phyloP scores from a whole-genome alignment of 2,113 vertebrate species.

The Pseudopodoces humilis region DNA sequence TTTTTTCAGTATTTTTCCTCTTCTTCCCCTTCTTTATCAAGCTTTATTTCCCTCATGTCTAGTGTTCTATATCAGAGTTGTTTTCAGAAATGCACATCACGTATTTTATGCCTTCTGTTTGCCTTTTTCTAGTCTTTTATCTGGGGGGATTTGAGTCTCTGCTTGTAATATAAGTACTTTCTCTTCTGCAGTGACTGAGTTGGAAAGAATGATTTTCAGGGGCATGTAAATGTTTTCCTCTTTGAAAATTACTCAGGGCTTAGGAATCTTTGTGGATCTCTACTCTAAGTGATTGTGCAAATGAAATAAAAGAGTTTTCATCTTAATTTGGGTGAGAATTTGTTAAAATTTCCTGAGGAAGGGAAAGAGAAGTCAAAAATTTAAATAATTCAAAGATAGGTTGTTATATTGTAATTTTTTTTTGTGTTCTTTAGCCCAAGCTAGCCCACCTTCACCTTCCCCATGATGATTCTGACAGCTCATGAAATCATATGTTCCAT shows the following conservation, averaged over 20 bases:
- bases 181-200: neutral
- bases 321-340: neutral
- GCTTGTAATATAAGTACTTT: neutral
- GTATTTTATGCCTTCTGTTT: neutral
- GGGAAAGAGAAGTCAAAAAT: neutral
- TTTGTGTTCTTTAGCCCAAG: neutral
- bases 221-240: neutral
- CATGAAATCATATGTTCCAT: neutral
- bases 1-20: neutral
- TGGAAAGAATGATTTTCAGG: neutral
- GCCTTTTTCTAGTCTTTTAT: neutral
- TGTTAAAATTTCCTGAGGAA: neutral
- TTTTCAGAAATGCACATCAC: neutral
- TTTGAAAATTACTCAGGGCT: neutral
- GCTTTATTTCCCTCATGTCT: constrained; percentile 27
- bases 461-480: neutral
- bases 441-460: neutral
- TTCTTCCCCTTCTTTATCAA: neutral
- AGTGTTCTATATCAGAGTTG: neutral
- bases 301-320: neutral
- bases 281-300: neutral
- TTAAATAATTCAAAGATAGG: neutral
- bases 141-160: neutral
- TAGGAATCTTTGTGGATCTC: neutral
- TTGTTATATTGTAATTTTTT: neutral